These are phyloP conservation scores for Willowsia nigromaculata DNA, from an alignment of 2,888 invertebrate genomes.

Conservation along the genomic window DNA sequence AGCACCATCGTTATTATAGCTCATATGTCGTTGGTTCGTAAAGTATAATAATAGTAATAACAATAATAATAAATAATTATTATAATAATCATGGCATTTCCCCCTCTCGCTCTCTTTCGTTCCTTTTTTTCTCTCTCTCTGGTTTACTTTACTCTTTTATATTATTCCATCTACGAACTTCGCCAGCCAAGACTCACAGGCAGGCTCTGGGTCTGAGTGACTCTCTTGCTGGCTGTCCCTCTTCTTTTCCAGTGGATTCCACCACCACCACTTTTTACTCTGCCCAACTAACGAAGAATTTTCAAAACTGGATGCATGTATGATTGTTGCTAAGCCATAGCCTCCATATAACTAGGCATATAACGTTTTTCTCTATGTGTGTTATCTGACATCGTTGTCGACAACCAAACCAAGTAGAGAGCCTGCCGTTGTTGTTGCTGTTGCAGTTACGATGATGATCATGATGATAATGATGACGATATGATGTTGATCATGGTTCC, in stretches of 20 bases:
- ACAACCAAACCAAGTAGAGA: slow-evolving; percentile 15
- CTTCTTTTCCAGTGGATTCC: not conserved
- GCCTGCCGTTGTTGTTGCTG: slow-evolving; percentile 38
- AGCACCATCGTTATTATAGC: slow-evolving; percentile 55
- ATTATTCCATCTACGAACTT: not conserved
- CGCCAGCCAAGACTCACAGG: not conserved
- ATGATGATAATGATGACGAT: slow-evolving; percentile 23
- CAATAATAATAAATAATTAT: slow-evolving; percentile 73
- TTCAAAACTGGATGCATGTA: not conserved
- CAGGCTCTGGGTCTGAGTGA: not conserved
- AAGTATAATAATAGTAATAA: slow-evolving; percentile 73
- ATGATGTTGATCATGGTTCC: slow-evolving; percentile 46
- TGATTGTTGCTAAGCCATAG: slow-evolving; percentile 1
- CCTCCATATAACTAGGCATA: no score
- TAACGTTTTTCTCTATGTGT: not conserved
- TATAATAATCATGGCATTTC: slow-evolving; percentile 73
- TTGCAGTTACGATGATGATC: slow-evolving; percentile 42
- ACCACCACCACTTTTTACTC: not conserved
- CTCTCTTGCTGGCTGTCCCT: slow-evolving; percentile 26
- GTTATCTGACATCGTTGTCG: slow-evolving; percentile 55
- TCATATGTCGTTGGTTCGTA: slow-evolving; percentile 71
- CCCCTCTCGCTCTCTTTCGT: slow-evolving; percentile 46
- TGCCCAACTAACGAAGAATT: slow-evolving; percentile 9
- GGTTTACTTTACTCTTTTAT: not conserved
- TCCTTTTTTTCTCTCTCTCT: not conserved